Percentiles rank a stretch among this genome's conserved stretches.
These are phyloP conservation scores for Drosophila anceps DNA, from an alignment of 2,888 invertebrate species.

Conservation along the genomic window DNA sequence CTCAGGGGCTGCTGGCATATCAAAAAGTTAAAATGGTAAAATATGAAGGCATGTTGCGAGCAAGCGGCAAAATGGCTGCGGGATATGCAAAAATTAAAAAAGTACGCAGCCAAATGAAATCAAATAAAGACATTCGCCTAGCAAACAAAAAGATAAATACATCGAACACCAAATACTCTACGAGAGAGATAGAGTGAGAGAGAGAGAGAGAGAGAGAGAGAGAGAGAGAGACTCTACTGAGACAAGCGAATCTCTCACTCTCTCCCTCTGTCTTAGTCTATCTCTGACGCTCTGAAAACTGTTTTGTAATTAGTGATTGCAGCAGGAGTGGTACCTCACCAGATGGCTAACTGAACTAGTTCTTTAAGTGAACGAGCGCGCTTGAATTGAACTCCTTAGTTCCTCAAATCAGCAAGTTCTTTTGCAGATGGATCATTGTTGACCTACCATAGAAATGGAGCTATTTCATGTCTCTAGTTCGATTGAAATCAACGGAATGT, in stretches of 20 bases:
- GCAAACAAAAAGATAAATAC: too few species aligned
- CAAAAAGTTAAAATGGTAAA: slow-evolving; percentile 57
- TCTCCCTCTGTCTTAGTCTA: too few species aligned
- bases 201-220: neutral
- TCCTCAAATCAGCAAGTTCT: neutral
- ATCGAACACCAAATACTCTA: slow-evolving; percentile 15
- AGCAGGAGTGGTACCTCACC: too few species aligned
- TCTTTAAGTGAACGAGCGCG: neutral
- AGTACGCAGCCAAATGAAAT: slow-evolving; percentile 52
- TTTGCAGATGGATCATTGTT: too few species aligned
- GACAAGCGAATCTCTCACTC: too few species aligned
- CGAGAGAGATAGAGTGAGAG: neutral
- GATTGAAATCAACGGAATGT: neutral
- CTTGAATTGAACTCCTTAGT: neutral
- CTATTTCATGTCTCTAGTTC: too few species aligned
- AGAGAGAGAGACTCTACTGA: too few species aligned
- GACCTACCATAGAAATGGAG: too few species aligned
- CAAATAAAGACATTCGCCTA: slow-evolving; percentile 33
- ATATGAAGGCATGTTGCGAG: slow-evolving; percentile 30
- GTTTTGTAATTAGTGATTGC: neutral
- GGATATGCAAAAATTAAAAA: slow-evolving; percentile 69
- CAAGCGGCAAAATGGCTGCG: slow-evolving; percentile 55
- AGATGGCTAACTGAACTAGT: neutral
- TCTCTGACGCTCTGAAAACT: too few species aligned
- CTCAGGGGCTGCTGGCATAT: slow-evolving; percentile 25